Base-by-base conservation (phyloP, 35 echinoderm and acorn worm species). In the Apostichopus californicus region DNA sequence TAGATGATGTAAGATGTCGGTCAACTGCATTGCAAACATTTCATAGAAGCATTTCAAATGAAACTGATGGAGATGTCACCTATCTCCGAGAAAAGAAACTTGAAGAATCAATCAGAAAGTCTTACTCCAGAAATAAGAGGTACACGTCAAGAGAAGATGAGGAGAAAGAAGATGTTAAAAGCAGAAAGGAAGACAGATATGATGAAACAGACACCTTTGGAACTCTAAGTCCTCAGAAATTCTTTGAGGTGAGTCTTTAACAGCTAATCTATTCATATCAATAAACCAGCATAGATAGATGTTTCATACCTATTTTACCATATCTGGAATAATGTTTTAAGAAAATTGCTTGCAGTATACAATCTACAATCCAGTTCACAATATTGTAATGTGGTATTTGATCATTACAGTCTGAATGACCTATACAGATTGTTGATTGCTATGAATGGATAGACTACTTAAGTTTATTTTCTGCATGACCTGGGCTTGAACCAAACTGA, bases 151-250 rank as follows among this genome's bases (percentile, higher is more conserved):
- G 57, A 89, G 8, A 4, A 75, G 80, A 82, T 82, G 61, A 89
- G 54, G 64, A 13, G 23, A 59, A 71, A 1, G 20, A 25, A 14
- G 21, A 22, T 12, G 10, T 14, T 57, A 18, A 9, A 17, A 54
- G 52, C 15, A 23, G 21, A 11, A n/a, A 57, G 5, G 15, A 65
- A 3, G 61, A 89, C 5, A 64, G 72, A 66, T 18, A 89, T 66
- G 86, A 89, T 89, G 86, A 89, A 89, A 66, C 65, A 10, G 86
- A 89, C 25, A 72, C 64, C 72, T 89, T 89, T 89, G 86, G 86
- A 66, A 72, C 86, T 72, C 66, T 89, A 17, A 85, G 56, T 15
- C 55, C 81, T 7, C n/a, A 56, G 23, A 85, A 10, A 20, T 85
- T 85, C 52, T 59, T 59, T 55, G 52, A 85, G 81, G 81, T 85